Evolutionary conservation across 2,888 invertebrate genomes (phyloP).

Genomic region (Oxytorus armatus): DNA sequence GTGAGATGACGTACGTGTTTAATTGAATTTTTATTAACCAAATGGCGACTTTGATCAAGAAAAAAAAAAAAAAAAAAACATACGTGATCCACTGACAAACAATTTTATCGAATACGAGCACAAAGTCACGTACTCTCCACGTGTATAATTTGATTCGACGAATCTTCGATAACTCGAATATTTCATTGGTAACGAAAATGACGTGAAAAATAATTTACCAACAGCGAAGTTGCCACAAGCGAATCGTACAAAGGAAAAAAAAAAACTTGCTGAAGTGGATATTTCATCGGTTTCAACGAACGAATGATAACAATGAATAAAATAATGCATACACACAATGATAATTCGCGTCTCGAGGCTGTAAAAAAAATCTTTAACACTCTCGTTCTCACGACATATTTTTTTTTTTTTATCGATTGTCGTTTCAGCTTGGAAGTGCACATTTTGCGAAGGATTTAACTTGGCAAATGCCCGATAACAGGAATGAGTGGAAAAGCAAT

Average conservation of each 20-base stretch:
- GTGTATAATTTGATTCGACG: background rate
- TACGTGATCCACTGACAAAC: background rate
- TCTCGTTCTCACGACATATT: no score
- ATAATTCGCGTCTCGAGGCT: no score
- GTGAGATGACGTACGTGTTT: background rate
- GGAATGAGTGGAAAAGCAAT: no score
- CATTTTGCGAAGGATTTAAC: background rate
- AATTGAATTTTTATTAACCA: background rate
- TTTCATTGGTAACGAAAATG: background rate
- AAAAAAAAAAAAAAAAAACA: no score
- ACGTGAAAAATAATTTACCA: background rate
- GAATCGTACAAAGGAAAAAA: background rate
- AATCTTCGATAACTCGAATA: background rate
- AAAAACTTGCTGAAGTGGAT: no score
- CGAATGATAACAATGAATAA: conserved; percentile 10
- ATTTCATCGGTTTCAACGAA: conserved; percentile 1
- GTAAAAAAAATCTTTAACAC: no score
- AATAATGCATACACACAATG: no score
- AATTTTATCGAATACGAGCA: conserved; percentile 7
- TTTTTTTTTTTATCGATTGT: no score
- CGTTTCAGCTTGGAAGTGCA: background rate
- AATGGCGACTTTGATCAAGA: background rate
- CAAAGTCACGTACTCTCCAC: no score
- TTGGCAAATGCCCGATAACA: background rate
- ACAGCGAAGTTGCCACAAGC: background rate